phyloP scores from a whole-genome alignment of 2,113 vertebrate genomes.

The Ia io region DNA sequence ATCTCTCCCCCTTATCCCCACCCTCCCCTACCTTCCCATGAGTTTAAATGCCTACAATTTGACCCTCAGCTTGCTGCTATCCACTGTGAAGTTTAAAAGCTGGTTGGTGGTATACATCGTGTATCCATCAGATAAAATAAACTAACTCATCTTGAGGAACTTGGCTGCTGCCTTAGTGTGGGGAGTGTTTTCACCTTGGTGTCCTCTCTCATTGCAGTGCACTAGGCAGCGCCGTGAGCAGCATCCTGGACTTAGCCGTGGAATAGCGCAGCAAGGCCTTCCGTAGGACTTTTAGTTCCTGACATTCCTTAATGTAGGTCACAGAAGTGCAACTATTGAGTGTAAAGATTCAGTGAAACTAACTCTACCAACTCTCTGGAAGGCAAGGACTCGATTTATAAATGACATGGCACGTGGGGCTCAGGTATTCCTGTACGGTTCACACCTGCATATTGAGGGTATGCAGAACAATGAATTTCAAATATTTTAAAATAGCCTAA shows the following conservation, averaged over 20 bases:
- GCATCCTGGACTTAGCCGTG: fast-evolving
- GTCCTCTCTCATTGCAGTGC: background rate
- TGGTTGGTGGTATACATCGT: background rate
- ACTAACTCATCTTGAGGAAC: background rate
- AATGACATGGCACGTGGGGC: background rate
- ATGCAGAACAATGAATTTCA: background rate
- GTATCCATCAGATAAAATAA: background rate
- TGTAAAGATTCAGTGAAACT: background rate
- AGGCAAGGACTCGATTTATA: background rate
- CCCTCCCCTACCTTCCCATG: background rate
- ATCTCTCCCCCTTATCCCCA: too few relatives aligned
- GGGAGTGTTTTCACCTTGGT: background rate
- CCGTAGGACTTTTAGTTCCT: conserved; percentile 39
- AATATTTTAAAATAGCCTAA: background rate
- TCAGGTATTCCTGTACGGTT: background rate
- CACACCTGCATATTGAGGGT: background rate
- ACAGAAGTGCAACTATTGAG: background rate
- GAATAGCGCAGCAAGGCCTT: background rate
- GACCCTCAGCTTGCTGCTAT: background rate
- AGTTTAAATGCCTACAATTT: background rate
- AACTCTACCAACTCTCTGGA: background rate
- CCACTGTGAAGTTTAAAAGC: background rate
- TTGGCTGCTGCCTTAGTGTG: background rate
- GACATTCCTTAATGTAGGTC: conserved; percentile 53
- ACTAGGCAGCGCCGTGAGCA: background rate